Conservation (phyloP, 2,888 invertebrate genomes). For the Brenthis daphne region DNA sequence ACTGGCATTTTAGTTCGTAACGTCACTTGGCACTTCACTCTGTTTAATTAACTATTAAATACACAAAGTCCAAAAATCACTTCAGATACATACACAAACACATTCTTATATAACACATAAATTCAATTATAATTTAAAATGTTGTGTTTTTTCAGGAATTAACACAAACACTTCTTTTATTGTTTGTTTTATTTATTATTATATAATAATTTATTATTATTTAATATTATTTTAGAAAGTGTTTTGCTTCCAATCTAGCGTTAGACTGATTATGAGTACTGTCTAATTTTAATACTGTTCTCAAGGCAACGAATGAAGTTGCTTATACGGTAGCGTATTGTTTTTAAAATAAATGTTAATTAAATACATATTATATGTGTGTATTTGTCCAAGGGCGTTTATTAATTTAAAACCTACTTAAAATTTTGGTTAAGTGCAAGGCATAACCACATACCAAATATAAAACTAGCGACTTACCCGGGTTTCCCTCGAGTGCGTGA, state of each 20-base stretch:
- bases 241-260: constrained; percentile 11
- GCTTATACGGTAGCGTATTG: constrained; percentile 14
- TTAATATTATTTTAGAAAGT: constrained; percentile 1
- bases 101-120: neutral
- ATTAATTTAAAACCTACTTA: too few relatives aligned
- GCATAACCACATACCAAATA: too few relatives aligned
- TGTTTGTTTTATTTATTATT: neutral
- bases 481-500: too few relatives aligned
- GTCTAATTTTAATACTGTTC: constrained; percentile 28
- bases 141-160: neutral
- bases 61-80: constrained; percentile 1
- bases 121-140: neutral
- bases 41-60: constrained; percentile 6
- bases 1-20: constrained; percentile 54
- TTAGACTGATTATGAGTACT: constrained; percentile 28
- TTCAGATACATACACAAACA: constrained; percentile 1
- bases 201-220: neutral
- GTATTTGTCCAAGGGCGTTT: neutral
- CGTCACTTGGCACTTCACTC: constrained; percentile 33
- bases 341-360: constrained; percentile 14
- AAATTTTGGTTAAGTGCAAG: too few relatives aligned
- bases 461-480: too few relatives aligned
- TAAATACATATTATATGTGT: neutral
- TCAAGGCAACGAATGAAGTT: constrained; percentile 20
- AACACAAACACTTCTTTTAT: neutral